Percentiles rank a stretch among this genome's conserved stretches.
Evolutionary conservation across 2,113 vertebrate species (phyloP).

Genomic region (Pardalotus punctatus): DNA sequence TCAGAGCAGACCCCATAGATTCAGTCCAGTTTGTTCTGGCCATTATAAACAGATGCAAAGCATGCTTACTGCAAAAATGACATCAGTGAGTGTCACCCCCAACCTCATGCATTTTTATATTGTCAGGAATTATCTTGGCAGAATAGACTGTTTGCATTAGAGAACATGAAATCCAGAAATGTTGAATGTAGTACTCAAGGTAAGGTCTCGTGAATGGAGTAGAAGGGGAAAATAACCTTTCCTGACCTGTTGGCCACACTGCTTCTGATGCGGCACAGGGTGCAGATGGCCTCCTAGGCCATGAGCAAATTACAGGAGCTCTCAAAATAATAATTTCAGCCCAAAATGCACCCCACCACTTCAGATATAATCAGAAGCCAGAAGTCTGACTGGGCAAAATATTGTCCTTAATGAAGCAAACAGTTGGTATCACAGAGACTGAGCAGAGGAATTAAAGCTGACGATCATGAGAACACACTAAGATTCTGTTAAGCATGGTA

Average conservation of each 20-base stretch:
- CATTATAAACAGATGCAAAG: background rate
- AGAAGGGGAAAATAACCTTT: background rate
- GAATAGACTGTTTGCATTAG: background rate
- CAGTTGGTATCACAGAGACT: background rate
- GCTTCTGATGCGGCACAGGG: background rate
- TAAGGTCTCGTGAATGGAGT: background rate
- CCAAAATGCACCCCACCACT: background rate
- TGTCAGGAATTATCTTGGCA: background rate
- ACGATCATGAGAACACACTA: background rate
- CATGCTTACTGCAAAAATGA: background rate
- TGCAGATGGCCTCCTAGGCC: background rate
- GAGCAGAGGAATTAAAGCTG: background rate
- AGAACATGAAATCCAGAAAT: background rate
- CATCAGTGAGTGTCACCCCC: background rate
- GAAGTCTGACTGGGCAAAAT: background rate
- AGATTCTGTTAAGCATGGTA: background rate
- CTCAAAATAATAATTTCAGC: background rate
- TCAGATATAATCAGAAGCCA: background rate
- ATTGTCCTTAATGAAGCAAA: background rate
- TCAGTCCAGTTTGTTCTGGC: background rate
- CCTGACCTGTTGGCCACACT: background rate
- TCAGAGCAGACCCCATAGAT: background rate
- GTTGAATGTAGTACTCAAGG: background rate
- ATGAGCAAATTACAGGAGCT: background rate
- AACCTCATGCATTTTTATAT: background rate